phyloP scores from a whole-genome alignment of 2,888 invertebrate species.

The Chironomus riparius region DNA sequence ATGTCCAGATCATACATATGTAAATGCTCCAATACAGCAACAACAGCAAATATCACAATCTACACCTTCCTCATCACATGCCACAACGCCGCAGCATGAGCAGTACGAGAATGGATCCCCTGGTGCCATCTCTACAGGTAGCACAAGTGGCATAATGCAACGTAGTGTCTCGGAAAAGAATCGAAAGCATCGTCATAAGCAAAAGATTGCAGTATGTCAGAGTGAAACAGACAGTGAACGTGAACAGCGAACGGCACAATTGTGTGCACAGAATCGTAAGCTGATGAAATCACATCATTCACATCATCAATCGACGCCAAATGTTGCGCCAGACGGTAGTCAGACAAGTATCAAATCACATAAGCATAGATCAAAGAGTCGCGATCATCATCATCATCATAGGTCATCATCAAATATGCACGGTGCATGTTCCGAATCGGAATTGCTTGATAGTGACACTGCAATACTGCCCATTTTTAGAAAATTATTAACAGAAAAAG shows the following conservation, averaged over 20 bases:
- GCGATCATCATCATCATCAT: conserved; percentile 25
- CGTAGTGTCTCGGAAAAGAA: conserved; percentile 56
- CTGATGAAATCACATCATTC: conserved; percentile 39
- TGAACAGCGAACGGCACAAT: conserved; percentile 37
- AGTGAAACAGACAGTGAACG: conserved; percentile 47
- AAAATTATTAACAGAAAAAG: conserved; percentile 77
- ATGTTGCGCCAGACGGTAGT: conserved; percentile 45
- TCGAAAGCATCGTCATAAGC: conserved; percentile 45
- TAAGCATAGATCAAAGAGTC: conserved; percentile 35
- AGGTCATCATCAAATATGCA: conserved; percentile 45
- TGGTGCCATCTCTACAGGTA: background rate
- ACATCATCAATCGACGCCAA: conserved; percentile 55
- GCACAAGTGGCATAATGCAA: conserved; percentile 47
- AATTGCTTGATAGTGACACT: conserved; percentile 62
- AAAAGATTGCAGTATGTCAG: conserved; percentile 46
- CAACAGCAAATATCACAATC: conserved; percentile 1
- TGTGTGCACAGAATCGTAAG: conserved; percentile 35
- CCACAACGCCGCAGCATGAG: conserved; percentile 16
- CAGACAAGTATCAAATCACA: conserved; percentile 34
- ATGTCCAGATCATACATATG: conserved; percentile 41
- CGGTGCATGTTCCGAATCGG: conserved; percentile 74
- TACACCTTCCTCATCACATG: conserved; percentile 8
- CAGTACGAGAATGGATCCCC: conserved; percentile 23
- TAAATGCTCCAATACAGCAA: conserved; percentile 36
- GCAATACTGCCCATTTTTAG: conserved; percentile 87